Evolutionary conservation across 2,113 vertebrate genomes (phyloP).

Genomic region (Brachyistius frenatus): DNA sequence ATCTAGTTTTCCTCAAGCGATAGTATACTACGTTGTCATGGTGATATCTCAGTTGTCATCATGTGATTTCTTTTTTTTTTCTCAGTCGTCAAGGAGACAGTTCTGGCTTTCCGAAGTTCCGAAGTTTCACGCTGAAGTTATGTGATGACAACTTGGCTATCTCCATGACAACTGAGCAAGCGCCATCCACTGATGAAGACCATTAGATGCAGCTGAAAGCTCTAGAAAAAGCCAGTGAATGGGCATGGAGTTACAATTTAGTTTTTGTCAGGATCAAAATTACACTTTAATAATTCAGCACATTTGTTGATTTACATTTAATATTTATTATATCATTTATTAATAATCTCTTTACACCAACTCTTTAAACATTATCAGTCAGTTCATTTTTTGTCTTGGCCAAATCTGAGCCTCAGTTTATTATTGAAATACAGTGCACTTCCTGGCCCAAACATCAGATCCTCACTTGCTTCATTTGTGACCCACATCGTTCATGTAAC

Average conservation of each 20-base stretch:
- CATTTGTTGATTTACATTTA: no score
- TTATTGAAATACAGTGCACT: neutral
- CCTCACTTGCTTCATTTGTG: neutral
- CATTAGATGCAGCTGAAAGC: no score
- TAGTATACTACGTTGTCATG: no score
- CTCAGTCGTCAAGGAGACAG: constrained; percentile 17
- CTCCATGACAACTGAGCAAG: neutral
- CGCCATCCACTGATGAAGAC: neutral
- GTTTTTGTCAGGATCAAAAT: neutral
- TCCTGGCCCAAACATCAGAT: neutral
- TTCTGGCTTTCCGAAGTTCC: neutral
- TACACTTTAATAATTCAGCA: no score
- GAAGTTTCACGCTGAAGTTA: neutral
- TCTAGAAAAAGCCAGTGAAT: no score
- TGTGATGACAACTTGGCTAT: neutral
- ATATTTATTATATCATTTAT: no score
- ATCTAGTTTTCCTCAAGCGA: no score
- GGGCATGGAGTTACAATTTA: no score
- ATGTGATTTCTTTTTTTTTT: no score
- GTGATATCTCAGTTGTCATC: no score
- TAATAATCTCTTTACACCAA: no score
- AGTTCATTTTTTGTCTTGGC: neutral
- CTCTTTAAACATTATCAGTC: no score
- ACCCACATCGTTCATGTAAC: neutral
- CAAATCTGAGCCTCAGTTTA: neutral